Evolutionary conservation across 2,888 invertebrate genomes (phyloP).

Genomic region (Seira musarum): DNA sequence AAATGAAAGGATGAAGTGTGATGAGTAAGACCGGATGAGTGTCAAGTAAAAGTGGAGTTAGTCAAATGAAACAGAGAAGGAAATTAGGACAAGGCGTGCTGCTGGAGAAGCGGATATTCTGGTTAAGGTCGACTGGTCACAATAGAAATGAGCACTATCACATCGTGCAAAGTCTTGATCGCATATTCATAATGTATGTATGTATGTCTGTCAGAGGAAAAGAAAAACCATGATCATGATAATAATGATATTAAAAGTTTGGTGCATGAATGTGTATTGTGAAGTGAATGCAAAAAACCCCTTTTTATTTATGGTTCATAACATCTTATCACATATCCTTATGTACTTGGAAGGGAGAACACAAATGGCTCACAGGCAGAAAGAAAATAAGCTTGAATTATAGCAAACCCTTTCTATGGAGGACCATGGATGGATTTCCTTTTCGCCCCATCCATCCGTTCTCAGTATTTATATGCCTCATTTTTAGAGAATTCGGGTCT

Average conservation of each 20-base stretch:
- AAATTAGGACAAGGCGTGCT: conserved; percentile 50
- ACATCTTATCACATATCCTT: too few species aligned
- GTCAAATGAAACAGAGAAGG: conserved; percentile 57
- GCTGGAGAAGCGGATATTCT: conserved; percentile 60
- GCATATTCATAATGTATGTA: conserved; percentile 1
- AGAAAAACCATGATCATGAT: not conserved
- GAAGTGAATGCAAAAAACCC: conserved; percentile 1
- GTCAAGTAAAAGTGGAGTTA: conserved; percentile 49
- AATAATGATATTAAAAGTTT: conserved; percentile 10
- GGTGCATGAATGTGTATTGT: too few species aligned
- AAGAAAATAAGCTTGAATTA: conserved; percentile 19
- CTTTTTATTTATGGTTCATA: too few species aligned
- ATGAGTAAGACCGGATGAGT: conserved; percentile 66
- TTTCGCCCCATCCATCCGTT: conserved; percentile 60
- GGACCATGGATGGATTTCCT: conserved; percentile 58
- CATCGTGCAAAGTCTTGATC: not conserved
- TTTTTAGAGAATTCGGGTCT: not conserved
- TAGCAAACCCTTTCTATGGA: conserved; percentile 37
- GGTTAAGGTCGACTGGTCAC: conserved; percentile 68
- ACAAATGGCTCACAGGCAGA: not conserved
- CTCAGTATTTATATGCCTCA: conserved; percentile 10
- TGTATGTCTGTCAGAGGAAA: not conserved
- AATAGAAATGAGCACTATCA: conserved; percentile 28
- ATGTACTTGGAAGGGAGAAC: conserved; percentile 16
- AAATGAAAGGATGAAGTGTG: conserved; percentile 50